Conservation (phyloP, 2,113 vertebrate species). For the Natator depressus region DNA sequence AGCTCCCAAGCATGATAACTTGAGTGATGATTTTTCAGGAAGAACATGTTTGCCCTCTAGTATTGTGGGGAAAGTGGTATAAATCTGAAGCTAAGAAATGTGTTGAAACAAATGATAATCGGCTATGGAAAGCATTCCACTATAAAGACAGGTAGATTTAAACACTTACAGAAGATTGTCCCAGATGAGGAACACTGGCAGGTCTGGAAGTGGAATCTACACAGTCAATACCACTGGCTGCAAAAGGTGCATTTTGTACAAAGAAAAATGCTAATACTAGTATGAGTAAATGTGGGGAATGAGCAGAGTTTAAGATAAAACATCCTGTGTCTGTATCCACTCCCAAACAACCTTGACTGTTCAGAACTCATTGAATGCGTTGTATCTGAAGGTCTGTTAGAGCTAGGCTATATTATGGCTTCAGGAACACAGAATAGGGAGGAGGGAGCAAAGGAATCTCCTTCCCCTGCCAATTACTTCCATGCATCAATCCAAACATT, state of each 20-base stretch:
- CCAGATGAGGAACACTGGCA: not conserved
- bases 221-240: not conserved
- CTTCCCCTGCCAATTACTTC: not conserved
- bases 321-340: not conserved
- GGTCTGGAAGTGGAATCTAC: not conserved
- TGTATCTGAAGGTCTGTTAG: not conserved
- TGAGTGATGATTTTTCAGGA: rapidly evolving
- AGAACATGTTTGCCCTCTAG: not conserved
- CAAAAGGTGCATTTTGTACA: not conserved
- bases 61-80: not conserved
- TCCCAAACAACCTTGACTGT: not conserved
- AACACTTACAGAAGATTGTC: not conserved
- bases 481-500: not conserved
- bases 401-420: not conserved
- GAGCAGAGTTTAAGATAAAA: not conserved
- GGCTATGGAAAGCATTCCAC: not conserved
- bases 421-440: not conserved
- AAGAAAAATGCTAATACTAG: not conserved
- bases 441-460: not conserved
- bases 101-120: not conserved
- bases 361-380: not conserved
- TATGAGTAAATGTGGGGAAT: not conserved
- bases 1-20: not conserved
- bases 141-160: not conserved
- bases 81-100: not conserved